These are phyloP conservation scores for Eumerus sabulonum DNA, from an alignment of 2,888 invertebrate species.

Conservation along the genomic window DNA sequence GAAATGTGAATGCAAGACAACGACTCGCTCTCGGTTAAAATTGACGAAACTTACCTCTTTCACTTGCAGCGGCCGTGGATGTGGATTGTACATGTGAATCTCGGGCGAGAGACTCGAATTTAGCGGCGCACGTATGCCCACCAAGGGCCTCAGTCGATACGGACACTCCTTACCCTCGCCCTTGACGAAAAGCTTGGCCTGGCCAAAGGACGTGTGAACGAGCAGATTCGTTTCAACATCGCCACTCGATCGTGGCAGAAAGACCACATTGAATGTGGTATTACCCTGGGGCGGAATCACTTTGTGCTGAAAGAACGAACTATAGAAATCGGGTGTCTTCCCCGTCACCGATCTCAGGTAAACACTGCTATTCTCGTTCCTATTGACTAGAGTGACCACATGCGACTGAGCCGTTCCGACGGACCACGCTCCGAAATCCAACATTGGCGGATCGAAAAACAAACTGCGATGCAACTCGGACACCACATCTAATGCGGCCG, in stretches of 20 bases:
- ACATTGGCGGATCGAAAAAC: slow-evolving; percentile 79
- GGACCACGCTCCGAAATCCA: slow-evolving; percentile 83
- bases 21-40: no score
- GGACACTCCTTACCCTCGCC: slow-evolving; percentile 93
- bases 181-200: slow-evolving; percentile 91
- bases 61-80: slow-evolving; percentile 90
- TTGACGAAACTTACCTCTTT: slow-evolving; percentile 81
- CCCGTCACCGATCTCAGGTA: slow-evolving; percentile 96
- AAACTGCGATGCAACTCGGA: slow-evolving; percentile 74
- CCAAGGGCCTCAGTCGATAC: slow-evolving; percentile 93
- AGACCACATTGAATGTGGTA: slow-evolving; percentile 97
- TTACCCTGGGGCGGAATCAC: slow-evolving; percentile 95
- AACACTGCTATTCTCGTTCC: slow-evolving; percentile 90
- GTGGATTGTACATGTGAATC: slow-evolving; percentile 97
- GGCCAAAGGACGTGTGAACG: slow-evolving; percentile 96
- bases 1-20: neutral
- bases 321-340: slow-evolving; percentile 96
- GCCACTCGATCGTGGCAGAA: slow-evolving; percentile 95
- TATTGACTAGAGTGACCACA: slow-evolving; percentile 92
- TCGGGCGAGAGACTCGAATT: slow-evolving; percentile 94
- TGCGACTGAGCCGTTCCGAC: slow-evolving; percentile 93
- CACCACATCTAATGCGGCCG: slow-evolving; percentile 34
- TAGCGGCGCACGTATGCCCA: slow-evolving; percentile 93
- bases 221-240: slow-evolving; percentile 91
- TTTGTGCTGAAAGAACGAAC: slow-evolving; percentile 97